phyloP scores from a whole-genome alignment of 2,888 invertebrate species.

The Tineola bisselliella region DNA sequence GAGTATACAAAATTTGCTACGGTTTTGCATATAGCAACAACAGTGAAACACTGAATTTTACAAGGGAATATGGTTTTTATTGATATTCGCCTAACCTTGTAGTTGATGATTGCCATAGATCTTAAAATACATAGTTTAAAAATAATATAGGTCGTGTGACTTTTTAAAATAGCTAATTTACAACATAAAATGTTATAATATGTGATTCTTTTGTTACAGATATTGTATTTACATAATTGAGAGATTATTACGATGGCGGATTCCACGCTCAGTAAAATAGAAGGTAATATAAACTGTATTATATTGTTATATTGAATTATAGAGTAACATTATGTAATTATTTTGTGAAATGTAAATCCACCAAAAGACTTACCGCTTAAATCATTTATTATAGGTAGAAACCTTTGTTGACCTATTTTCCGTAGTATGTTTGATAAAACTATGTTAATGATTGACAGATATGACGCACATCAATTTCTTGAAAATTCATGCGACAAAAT shows the following conservation, averaged over 20 bases:
- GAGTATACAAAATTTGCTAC: too few relatives aligned
- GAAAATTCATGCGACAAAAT: neutral
- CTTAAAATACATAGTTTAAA: constrained; percentile 14
- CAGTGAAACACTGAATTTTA: too few relatives aligned
- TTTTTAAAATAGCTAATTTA: constrained; percentile 22
- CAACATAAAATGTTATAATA: constrained; percentile 15
- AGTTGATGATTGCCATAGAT: neutral
- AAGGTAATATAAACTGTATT: neutral
- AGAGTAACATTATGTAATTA: too few relatives aligned
- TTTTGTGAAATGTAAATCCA: too few relatives aligned
- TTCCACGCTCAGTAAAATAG: constrained; percentile 12
- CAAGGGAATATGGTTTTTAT: too few relatives aligned
- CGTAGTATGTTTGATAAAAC: too few relatives aligned
- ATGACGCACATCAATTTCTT: neutral
- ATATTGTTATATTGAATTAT: neutral
- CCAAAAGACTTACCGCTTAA: too few relatives aligned
- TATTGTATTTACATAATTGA: constrained; percentile 14
- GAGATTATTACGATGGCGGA: neutral
- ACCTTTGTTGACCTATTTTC: neutral
- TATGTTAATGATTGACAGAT: neutral
- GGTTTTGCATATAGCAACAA: too few relatives aligned
- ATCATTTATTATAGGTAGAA: neutral
- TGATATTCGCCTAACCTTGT: too few relatives aligned
- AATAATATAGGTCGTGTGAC: neutral
- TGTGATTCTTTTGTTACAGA: constrained; percentile 28